Percentiles rank a stretch among this genome's conserved stretches.
These are phyloP conservation scores for Pantelozetes paolii DNA, from an alignment of 2,888 invertebrate species.

Conservation along the genomic window DNA sequence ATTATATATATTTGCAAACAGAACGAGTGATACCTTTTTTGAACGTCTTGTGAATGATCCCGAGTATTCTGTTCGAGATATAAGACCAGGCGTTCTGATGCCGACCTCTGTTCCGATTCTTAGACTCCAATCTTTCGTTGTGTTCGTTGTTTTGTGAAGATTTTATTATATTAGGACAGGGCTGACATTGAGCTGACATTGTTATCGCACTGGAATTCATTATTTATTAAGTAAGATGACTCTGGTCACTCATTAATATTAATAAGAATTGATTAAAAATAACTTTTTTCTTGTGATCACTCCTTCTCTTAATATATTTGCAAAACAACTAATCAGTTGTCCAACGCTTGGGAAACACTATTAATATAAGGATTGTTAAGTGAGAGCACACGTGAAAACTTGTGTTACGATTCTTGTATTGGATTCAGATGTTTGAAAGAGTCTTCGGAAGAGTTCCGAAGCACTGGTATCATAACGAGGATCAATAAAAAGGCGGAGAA, in stretches of 20 bases:
- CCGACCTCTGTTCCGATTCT: slow-evolving; percentile 18
- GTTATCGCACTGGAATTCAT: slow-evolving; percentile 32
- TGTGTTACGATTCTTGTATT: slow-evolving; percentile 14
- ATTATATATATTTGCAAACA: no score
- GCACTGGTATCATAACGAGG: slow-evolving; percentile 28
- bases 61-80: slow-evolving; percentile 32
- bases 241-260: slow-evolving; percentile 14
- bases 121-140: slow-evolving; percentile 6
- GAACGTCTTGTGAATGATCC: slow-evolving; percentile 38
- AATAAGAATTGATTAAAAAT: background rate
- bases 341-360: slow-evolving; percentile 5
- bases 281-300: background rate
- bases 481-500: slow-evolving; percentile 35
- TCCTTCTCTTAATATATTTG: background rate
- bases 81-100: slow-evolving; percentile 37
- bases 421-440: background rate
- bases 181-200: slow-evolving; percentile 29
- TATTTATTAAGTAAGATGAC: background rate
- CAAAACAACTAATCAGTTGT: background rate
- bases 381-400: slow-evolving; percentile 28
- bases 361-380: background rate
- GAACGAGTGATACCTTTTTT: slow-evolving; percentile 39
- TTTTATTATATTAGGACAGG: slow-evolving; percentile 1
- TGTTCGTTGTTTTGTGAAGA: slow-evolving; percentile 30
- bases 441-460: background rate